A percentile compares a stretch with the other conserved stretches of the same genome.
These are phyloP conservation scores for Mustela nigripes DNA, from an alignment of 2,113 vertebrate species.

Conservation along the genomic window DNA sequence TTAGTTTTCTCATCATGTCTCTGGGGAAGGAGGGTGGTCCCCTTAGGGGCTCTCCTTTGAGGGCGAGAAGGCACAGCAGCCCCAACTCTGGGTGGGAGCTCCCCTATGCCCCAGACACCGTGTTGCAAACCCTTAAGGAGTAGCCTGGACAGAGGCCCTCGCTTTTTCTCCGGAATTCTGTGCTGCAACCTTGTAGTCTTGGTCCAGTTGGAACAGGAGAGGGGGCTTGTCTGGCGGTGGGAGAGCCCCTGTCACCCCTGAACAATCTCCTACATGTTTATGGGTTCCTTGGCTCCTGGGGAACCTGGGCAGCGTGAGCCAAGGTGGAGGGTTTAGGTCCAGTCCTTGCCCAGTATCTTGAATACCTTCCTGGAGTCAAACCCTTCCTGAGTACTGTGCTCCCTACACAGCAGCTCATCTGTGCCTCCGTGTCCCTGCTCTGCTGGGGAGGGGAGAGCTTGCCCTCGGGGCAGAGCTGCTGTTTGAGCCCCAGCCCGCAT, in stretches of 20 bases:
- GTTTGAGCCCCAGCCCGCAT: neutral
- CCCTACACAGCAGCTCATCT: fast-evolving
- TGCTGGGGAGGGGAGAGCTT: fast-evolving
- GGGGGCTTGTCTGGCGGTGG: neutral
- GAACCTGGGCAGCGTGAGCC: neutral
- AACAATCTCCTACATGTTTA: neutral
- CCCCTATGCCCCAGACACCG: constrained; percentile 75
- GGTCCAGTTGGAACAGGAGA: constrained; percentile 67
- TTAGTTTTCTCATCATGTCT: fast-evolving
- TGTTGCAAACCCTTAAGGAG: constrained; percentile 73
- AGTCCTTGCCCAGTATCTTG: neutral
- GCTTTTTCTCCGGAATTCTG: constrained; percentile 74
- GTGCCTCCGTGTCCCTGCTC: neutral
- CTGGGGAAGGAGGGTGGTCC: neutral
- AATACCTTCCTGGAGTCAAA: neutral
- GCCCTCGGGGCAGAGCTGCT: neutral
- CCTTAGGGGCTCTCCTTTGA: neutral
- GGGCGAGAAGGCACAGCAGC: neutral
- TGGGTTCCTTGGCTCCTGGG: neutral
- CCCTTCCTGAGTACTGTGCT: fast-evolving
- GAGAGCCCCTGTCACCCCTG: neutral
- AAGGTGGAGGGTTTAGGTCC: too few relatives aligned
- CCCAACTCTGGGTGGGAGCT: neutral
- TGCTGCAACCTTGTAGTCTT: constrained; percentile 68
- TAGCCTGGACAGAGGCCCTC: constrained; percentile 60